These are phyloP conservation scores for Ptychodera flava DNA, from an alignment of 35 echinoderm and acorn worm genomes.

Conservation along the genomic window DNA sequence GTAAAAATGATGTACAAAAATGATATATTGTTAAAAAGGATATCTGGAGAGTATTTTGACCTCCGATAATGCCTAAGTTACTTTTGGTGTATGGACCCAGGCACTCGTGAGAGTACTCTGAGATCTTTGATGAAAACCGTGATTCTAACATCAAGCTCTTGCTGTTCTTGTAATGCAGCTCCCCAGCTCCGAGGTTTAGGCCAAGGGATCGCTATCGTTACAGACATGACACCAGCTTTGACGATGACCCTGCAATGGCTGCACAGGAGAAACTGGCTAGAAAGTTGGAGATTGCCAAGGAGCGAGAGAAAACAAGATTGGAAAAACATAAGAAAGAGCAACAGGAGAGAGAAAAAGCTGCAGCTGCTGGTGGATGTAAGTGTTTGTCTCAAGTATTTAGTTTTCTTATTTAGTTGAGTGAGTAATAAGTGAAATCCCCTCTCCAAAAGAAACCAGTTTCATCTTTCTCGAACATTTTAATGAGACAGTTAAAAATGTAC, in stretches of 20 bases:
- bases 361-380: slow-evolving; percentile 7
- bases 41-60: no score
- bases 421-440: neutral
- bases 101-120: no score
- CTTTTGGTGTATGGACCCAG: no score
- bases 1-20: no score
- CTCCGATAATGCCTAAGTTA: no score
- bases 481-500: neutral
- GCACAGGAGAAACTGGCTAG: slow-evolving; percentile 82
- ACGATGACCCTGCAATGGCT: slow-evolving; percentile 73
- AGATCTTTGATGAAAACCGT: no score
- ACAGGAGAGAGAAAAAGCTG: slow-evolving; percentile 25
- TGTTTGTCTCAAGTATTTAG: neutral
- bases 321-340: slow-evolving; percentile 53
- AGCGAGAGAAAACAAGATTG: slow-evolving; percentile 65
- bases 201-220: no score
- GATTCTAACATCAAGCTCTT: no score
- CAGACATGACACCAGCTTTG: no score
- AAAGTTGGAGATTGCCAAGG: slow-evolving; percentile 74
- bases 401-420: neutral
- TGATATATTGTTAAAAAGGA: no score
- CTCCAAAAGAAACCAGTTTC: neutral
- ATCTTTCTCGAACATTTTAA: neutral
- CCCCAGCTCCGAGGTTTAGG: no score
- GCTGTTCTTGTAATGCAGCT: no score